Evolutionary conservation across 2,113 vertebrate species (phyloP).

Genomic region (Platysternon megacephalum): DNA sequence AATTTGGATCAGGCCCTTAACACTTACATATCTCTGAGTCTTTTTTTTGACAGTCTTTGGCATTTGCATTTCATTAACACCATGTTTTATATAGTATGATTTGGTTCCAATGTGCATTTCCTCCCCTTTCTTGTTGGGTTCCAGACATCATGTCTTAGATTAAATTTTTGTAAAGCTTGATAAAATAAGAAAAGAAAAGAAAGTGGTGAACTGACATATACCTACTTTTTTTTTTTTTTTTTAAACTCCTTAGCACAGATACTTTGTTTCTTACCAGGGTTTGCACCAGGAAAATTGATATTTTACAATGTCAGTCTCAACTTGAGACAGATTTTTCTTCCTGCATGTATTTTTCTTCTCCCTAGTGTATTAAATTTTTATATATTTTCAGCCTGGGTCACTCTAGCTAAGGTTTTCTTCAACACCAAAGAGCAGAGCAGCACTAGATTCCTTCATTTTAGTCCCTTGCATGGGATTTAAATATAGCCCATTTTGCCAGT

Average conservation of each 20-base stretch:
- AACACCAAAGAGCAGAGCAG: neutral
- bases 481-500: slow-evolving; percentile 11
- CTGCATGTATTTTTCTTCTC: neutral
- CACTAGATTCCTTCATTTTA: slow-evolving; percentile 16
- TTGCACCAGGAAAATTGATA: neutral
- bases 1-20: slow-evolving; percentile 33
- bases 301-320: neutral
- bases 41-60: neutral
- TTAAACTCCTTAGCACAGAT: neutral
- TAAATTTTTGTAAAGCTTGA: neutral
- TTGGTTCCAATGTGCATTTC: neutral
- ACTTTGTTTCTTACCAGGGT: neutral
- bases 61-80: neutral
- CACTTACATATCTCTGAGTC: neutral
- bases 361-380: neutral
- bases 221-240: neutral
- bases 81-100: neutral
- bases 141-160: neutral
- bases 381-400: neutral
- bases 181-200: neutral
- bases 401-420: neutral
- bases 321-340: neutral
- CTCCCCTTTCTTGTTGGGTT: neutral
- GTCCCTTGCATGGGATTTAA: slow-evolving; percentile 46
- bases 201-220: neutral